Percentiles rank a stretch among this genome's conserved stretches.
Evolutionary conservation across 1,140 invertebrate species (phyloP).

Genomic region (Glomeris maerens): DNA sequence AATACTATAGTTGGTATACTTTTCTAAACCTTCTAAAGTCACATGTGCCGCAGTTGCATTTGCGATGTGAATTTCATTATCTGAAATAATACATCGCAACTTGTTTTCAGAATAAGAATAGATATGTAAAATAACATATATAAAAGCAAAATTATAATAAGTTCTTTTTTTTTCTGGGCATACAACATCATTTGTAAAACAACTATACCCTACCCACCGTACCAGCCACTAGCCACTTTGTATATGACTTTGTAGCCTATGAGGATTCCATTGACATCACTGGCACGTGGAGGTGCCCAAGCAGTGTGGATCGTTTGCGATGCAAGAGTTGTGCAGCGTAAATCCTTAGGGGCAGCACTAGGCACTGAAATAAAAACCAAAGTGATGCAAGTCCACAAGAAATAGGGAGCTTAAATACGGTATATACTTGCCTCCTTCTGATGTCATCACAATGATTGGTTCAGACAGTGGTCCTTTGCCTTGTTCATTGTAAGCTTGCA

Average conservation of each 20-base stretch:
- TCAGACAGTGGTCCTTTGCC: conserved; percentile 57
- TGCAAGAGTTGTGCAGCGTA: conserved; percentile 28
- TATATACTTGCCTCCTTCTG: conserved; percentile 52
- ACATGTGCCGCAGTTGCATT: conserved; percentile 6
- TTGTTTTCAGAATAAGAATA: no score
- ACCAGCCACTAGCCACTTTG: conserved; percentile 40
- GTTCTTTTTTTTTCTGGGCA: no score
- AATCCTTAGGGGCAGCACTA: conserved; percentile 31
- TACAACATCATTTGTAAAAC: no score
- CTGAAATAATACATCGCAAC: background rate
- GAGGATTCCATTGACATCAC: conserved; percentile 42
- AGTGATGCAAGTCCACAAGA: background rate
- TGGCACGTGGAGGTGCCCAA: conserved; percentile 33
- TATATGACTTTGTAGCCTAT: conserved; percentile 41
- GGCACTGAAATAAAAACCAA: conserved; percentile 19
- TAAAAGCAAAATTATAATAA: no score
- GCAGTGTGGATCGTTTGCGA: conserved; percentile 28
- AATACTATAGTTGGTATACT: conserved; percentile 39
- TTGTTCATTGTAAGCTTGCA: conserved; percentile 41
- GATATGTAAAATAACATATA: no score
- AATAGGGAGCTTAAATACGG: no score
- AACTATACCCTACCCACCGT: conserved; percentile 10
- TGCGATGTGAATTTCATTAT: conserved; percentile 13
- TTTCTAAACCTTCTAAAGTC: conserved; percentile 29
- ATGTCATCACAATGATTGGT: conserved; percentile 52